Percentiles rank a stretch among this genome's conserved stretches.
phyloP scores from a whole-genome alignment of 2,888 invertebrate species.

The Enoplolaimus lenunculus region DNA sequence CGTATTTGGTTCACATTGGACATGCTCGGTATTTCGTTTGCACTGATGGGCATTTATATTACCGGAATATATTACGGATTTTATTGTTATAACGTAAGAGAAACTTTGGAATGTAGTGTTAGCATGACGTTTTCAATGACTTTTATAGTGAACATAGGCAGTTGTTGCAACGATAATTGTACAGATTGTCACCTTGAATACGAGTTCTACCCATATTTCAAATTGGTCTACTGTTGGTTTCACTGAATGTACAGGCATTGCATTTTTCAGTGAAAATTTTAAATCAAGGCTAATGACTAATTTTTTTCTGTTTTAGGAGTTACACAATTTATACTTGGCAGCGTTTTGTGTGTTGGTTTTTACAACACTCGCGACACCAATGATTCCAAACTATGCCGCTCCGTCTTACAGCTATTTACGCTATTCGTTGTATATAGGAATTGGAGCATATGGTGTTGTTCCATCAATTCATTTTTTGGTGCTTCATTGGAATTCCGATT shows the following conservation, averaged over 20 bases:
- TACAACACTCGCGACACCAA: constrained; percentile 22
- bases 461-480: constrained; percentile 80
- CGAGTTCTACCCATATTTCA: too few species aligned
- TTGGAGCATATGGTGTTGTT: constrained; percentile 70
- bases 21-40: constrained; percentile 78
- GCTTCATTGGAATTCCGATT: constrained; percentile 70
- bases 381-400: constrained; percentile 40
- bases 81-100: constrained; percentile 58
- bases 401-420: constrained; percentile 58
- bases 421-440: constrained; percentile 52
- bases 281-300: too few species aligned
- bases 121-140: too few species aligned
- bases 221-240: too few species aligned
- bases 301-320: too few species aligned
- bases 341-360: constrained; percentile 33
- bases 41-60: constrained; percentile 79
- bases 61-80: constrained; percentile 92
- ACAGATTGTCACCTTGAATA: too few species aligned
- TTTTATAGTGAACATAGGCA: too few species aligned
- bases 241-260: too few species aligned
- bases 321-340: constrained; percentile 41
- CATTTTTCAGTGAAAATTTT: too few species aligned
- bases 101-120: too few species aligned
- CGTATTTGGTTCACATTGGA: constrained; percentile 74
- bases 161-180: too few species aligned